Evolutionary conservation across 2,113 vertebrate genomes (phyloP).

Genomic region (Onychostruthus taczanowskii): DNA sequence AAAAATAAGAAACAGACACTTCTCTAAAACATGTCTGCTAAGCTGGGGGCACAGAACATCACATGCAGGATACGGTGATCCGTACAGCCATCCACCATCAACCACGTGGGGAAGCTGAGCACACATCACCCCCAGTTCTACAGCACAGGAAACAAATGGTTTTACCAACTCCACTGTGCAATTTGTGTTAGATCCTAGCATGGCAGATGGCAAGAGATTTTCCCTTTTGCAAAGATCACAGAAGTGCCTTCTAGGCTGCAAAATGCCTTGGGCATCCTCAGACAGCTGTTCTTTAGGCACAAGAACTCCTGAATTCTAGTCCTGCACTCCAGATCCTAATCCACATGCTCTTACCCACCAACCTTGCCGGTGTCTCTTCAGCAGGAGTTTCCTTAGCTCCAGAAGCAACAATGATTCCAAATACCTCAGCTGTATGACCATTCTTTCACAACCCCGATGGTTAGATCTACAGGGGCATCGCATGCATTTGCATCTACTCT

Average conservation of each 20-base stretch:
- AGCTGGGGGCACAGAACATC: not conserved
- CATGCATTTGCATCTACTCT: not conserved
- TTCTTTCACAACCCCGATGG: not conserved
- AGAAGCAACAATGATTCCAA: not conserved
- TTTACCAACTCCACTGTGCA: not conserved
- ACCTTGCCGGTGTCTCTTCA: conserved; percentile 60
- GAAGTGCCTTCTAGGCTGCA: conserved; percentile 33
- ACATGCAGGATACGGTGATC: not conserved
- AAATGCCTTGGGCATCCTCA: conserved; percentile 21
- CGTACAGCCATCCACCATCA: not conserved
- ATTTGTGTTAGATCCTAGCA: not conserved
- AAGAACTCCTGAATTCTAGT: not conserved
- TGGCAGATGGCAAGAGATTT: not conserved
- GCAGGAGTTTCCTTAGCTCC: not conserved
- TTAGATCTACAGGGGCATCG: not conserved
- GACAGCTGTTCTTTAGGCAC: not conserved
- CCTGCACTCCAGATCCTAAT: not conserved
- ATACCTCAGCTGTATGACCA: not conserved
- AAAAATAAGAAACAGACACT: not conserved
- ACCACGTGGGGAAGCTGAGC: not conserved
- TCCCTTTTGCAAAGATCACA: conserved; percentile 30
- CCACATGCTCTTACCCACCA: not conserved
- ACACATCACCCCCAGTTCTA: not conserved
- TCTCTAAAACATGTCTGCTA: not conserved
- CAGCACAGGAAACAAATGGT: not conserved